Evolutionary conservation across 1,140 invertebrate species (phyloP), one percentile per base, ranked within the genome.

Genomic region (Philopotamus ludificatus): DNA sequence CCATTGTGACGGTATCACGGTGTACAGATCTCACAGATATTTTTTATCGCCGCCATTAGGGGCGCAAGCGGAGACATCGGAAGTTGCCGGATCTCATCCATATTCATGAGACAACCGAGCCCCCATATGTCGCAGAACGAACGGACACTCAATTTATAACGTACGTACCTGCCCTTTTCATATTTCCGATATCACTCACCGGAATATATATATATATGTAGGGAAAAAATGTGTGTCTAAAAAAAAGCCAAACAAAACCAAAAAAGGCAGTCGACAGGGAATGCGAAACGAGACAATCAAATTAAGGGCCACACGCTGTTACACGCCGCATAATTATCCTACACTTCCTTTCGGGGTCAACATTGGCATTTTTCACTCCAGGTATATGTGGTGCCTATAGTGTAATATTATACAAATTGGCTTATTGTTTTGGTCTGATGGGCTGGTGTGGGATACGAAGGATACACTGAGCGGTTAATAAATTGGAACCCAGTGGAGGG

Each of bases 41-140:
- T 34, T 34, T 34, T 34, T 34, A 34, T 34, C 28, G 28, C 28
- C 28, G 28, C 28, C 28, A 34, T 34, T 34, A 34, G 28, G 28
- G n/a, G 28, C 12, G 28, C 12, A 34, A 34, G 28, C 28, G 28
- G 28, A 34, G 28, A 34, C 28, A 34, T 34, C 28, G 28, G 28
- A 34, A 34, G 28, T 34, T 34, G 28, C 4, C 28, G 28, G 28
- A 34, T 34, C 28, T 34, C 4, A 70, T 70, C 68, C 68, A 70
- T 70, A 70, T 70, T 70, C 68, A 70, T 70, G 68, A 70, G 61
- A 60, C 60, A 70, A 70, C 68, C 64, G 65, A 70, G 59, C 55
- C 47, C 42, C 54, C 68, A 70, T 64, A 70, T 70, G 68, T 47
- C 42, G 39, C 49, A 34, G 54, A 57, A 57, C 42, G 54, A 57